Base-by-base conservation (phyloP, 2,888 invertebrate genomes). In the Furcula furcula region DNA sequence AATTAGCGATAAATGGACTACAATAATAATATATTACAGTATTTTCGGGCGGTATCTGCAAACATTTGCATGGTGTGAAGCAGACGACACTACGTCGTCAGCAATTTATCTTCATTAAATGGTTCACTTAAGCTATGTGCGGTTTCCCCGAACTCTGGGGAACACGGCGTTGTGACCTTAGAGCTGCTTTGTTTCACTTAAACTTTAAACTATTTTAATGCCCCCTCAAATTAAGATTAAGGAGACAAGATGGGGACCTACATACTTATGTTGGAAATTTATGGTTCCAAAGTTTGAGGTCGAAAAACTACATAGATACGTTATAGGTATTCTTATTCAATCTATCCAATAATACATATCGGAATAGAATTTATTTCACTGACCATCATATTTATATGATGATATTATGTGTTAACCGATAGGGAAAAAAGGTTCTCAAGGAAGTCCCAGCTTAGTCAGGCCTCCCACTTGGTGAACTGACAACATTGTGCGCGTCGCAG, bases 21-120 rank as follows among this genome's bases (percentile, higher is more conserved):
- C 9, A 15, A 15, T 27, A 9, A 15, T 27, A 15, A 15, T 27
- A 15, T 27, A 15, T 10, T 27, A 9, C 15, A 15, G n/a, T 56
- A n/a, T 46, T 34, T 48, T 41, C 34, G 40, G 44, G 42, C 28
- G 33, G 7, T 31, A 46, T 32, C 26, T 52, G 36, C 37, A 49
- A 45, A 53, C 45, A 46, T 53, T 52, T 29, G 38, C 42, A 41
- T 49, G 46, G 47, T 42, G 43, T 47, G 46, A 42, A 41, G 49
- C 52, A 56, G 67, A 67, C 63, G 70, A 68, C 60, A 65, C 70
- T 64, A 62, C 68, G 68, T 69, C 61, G 60, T 62, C 65, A 65
- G 72, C 80, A 75, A 82, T 86, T 85, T 83, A 86, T 86, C 86
- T 83, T 84, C 82, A 85, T 85, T 85, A 85, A n/a, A 76, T 72